Conservation (phyloP, 2,888 invertebrate species). For the Eupithecia dodoneata region DNA sequence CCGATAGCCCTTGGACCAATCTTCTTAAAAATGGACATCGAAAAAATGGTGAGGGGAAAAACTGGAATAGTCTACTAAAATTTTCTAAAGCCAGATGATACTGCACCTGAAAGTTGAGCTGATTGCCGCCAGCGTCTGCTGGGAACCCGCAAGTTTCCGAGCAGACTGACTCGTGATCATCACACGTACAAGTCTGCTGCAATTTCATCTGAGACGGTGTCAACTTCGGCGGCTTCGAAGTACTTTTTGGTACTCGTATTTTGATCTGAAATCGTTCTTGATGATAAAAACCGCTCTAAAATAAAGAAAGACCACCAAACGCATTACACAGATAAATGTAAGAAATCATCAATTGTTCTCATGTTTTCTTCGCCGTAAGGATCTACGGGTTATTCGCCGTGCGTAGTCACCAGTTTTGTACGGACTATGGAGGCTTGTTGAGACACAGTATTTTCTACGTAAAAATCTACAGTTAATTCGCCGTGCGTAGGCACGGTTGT, state of each 20-base stretch:
- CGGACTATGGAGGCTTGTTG: too few species aligned
- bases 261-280: constrained; percentile 70
- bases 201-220: constrained; percentile 71
- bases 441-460: too few species aligned
- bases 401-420: too few species aligned
- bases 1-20: too few species aligned
- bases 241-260: constrained; percentile 85
- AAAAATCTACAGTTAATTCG: too few species aligned
- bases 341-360: not conserved
- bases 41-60: too few species aligned
- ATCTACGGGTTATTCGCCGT: too few species aligned
- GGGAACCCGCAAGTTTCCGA: constrained; percentile 68
- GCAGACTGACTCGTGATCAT: constrained; percentile 70
- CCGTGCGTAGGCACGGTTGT: too few species aligned
- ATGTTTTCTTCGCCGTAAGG: too few species aligned
- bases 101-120: constrained; percentile 20
- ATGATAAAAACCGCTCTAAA: not conserved
- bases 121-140: constrained; percentile 42
- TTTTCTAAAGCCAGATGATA: not conserved
- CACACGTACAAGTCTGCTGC: constrained; percentile 75
- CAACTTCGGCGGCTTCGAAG: constrained; percentile 70
- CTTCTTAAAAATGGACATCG: too few species aligned
- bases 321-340: not conserved
- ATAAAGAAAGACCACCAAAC: not conserved
- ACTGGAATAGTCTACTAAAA: too few species aligned